Evolutionary conservation across 2,888 invertebrate species (phyloP), one percentile per base, ranked within the genome.

Genomic region (Caenorhabditis sp.): DNA sequence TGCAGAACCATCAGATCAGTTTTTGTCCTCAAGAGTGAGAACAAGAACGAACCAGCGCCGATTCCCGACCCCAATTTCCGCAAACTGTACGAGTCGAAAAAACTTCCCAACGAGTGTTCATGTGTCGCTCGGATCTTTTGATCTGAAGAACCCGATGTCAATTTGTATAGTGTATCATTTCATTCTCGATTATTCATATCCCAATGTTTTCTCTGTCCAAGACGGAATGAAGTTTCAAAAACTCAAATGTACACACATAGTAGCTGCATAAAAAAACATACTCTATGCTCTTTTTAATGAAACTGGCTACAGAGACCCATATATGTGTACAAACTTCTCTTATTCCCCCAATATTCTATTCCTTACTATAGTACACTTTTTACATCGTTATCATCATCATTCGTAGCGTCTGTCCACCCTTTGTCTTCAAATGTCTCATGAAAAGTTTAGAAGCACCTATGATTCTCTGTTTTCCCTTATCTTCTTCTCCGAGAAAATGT

Each of bases 281-380:
- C 28, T n/a, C 26, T 24, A 24, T 54, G 54, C 69, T 54, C 35
- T 54, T 51, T 66, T 56, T 56, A 76, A 59, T 75, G 47, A 76
- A 76, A 76, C 38, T 56, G n/a, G n/a, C n/a, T n/a, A n/a, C n/a
- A n/a, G n/a, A 16, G 58, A 24, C 77, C 61, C 61, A 61, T 54
- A 63, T 54, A 49, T 49, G 28, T 69, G 68, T 77, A 77, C 69
- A 63, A 61, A 77, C 77, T 77, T 54, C 54, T 26, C 41, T 59
- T 16, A 14, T 47, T 56, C 28, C 19, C 16, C 7, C 19, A 26
- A 19, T n/a, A 41, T 31, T 56, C 24, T 31, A 14, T 22, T 22
- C 54, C n/a, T n/a, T 28, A 54, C 68, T 68, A 68, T 77, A 77
- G 77, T 77, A 77, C 77, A 77, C 44, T 77, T 69, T 47, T 38